Evolutionary conservation across 2,888 invertebrate species (phyloP).

Genomic region (Subacronicta megacephala): DNA sequence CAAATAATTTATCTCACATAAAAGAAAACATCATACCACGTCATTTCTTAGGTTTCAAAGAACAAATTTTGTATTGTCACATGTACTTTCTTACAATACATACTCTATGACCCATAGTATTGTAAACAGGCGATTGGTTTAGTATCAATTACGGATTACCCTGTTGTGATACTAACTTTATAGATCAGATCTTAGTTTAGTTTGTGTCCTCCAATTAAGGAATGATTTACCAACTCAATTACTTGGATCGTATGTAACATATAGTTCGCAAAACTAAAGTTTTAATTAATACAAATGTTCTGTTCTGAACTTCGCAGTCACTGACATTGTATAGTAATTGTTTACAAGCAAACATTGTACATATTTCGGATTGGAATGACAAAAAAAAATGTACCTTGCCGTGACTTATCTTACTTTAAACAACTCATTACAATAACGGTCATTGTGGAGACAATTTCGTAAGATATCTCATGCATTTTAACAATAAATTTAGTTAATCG

Average conservation of each 20-base stretch:
- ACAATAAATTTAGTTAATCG: no score
- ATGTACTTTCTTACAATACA: constrained; percentile 16
- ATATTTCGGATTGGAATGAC: no score
- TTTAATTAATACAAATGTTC: constrained; percentile 8
- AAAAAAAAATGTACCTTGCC: no score
- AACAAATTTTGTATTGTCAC: neutral
- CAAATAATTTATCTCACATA: no score
- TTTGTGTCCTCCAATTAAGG: constrained; percentile 35
- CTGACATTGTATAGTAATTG: no score
- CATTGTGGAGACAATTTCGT: no score
- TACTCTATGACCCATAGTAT: constrained; percentile 31
- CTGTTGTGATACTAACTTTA: constrained; percentile 40
- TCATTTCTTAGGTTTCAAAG: no score
- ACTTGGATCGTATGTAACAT: constrained; percentile 8
- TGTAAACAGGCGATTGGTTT: constrained; percentile 43
- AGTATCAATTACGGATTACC: constrained; percentile 52
- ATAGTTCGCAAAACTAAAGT: constrained; percentile 18
- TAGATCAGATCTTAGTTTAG: constrained; percentile 36
- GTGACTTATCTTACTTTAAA: no score
- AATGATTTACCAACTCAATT: constrained; percentile 29
- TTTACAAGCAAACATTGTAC: no score
- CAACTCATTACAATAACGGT: no score
- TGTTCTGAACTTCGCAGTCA: neutral
- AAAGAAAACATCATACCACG: no score
- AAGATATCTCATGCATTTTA: no score